Evolutionary conservation across 2,797 vertebrate species (phyloP), one percentile per base, ranked within the genome.

Genomic region (Naso thynnoides): DNA sequence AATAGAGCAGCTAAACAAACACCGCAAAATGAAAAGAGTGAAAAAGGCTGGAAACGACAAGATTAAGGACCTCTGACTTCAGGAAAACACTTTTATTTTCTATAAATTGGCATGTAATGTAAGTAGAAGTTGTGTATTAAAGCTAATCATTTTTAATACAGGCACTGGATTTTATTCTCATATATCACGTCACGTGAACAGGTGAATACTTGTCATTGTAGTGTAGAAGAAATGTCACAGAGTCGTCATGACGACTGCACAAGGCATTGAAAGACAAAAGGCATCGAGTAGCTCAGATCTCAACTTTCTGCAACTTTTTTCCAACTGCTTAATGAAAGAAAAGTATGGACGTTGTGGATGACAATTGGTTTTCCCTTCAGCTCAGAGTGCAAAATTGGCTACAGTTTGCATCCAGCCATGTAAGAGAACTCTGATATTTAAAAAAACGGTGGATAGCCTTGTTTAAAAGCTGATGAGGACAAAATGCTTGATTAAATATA

Each of bases 1-100:
- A 65, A 45, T 19, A 29, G 29, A 65, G 55, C 23, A 52, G 57
- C 38, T 48, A 24, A 70, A 52, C 29, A 18, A 64, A 54, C 45
- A 50, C 4, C 49, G 38, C 31, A 64, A 26, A 13, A 6, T 67
- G 5, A 39, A 44, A 49, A 55, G 5, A 11, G 23, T 15, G 0
- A 26, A 36, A 41, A 7, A 29, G 19, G 10, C 21, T 1, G 38
- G 5, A 14, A 23, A 24, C 49, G 6, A 18, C 29, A 16, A 63
- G 26, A 18, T 2, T 6, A 5, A 26, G 21, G 16, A 15, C 23
- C 24, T 42, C 21, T 26, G 10, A 39, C 23, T 60, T 48, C n/a
- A 19, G 44, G 7, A 44, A 4, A 3, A 18, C 21, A 49, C n/a
- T n/a, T n/a, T 23, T 39, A 19, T 41, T 48, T 53, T 74, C 23